phyloP scores from a whole-genome alignment of 2,113 vertebrate genomes.

The Boulengeromyrus knoepffleri region DNA sequence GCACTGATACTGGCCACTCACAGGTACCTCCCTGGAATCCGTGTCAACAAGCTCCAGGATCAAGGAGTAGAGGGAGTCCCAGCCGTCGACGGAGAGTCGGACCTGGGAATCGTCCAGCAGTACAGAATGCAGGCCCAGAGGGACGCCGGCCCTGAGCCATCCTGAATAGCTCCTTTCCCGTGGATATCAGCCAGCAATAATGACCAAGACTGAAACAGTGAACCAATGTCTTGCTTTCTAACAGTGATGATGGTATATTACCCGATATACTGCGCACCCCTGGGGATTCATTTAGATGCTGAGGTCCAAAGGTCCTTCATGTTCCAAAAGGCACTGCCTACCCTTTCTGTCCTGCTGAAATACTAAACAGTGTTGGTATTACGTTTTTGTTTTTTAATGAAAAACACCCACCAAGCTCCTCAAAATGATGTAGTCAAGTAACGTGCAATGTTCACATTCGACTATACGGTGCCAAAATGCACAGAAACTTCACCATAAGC shows the following conservation, averaged over 20 bases:
- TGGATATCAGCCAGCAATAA: background rate
- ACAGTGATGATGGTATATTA: too few relatives aligned
- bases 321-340: background rate
- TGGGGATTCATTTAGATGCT: background rate
- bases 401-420: background rate
- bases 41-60: too few relatives aligned
- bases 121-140: constrained; percentile 76
- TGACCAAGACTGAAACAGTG: background rate
- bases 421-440: background rate
- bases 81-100: constrained; percentile 84
- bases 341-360: background rate
- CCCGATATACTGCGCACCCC: background rate
- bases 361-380: background rate
- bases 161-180: constrained; percentile 52
- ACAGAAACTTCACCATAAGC: background rate
- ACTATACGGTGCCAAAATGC: background rate
- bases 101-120: constrained; percentile 86
- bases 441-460: background rate
- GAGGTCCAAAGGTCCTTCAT: background rate
- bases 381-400: background rate
- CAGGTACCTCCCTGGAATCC: constrained; percentile 54
- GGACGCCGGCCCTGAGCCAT: constrained; percentile 68
- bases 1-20: constrained; percentile 34
- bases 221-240: too few relatives aligned
- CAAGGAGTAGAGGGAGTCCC: constrained; percentile 58